Base-by-base conservation (phyloP, 2,888 invertebrate genomes). In the Oconnorella tubifera region DNA sequence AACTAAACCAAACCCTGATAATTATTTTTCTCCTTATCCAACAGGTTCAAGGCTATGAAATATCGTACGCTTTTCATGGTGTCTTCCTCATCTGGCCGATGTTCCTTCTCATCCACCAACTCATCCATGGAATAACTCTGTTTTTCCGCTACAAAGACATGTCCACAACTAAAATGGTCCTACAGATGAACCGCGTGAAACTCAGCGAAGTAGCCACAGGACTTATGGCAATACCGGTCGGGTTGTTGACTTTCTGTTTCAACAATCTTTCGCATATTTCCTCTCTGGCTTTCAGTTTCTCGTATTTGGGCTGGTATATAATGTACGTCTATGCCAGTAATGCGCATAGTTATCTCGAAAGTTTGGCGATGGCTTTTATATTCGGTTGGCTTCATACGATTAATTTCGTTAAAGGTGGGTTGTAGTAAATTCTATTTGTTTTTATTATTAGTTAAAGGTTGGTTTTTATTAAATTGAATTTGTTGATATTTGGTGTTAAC, bases 361-460 rank as follows among this genome's bases (percentile, higher is more conserved):
- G 78, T 25, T 70, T 80, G 1, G 74, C 80, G 0, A 64, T 76
- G 0, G 74, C 76, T 3, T 62, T 79, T 10, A 74, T 77, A 48
- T 63, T 77, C 1, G 80, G 80, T 1, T 80, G 80, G 80, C 64
- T 78, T 28, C 70, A 73, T 33, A 74, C 77, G 4, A 78, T 80
- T 28, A 66, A 71, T 28, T 78, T 77, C 65, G 79, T 79, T 1
- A 69, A 76, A 23, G 53, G 40, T 40, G 10, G 10, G 10, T 40
- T 40, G 10, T 14, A 14, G 10, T 10, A 40, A 10, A 40, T 40
- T 40, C 10, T 40, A 14, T 40, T 40, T 40, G 10, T 40, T 19
- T 40, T 14, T 40, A 40, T 40, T 40, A n/a, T n/a, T n/a, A n/a
- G 79, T 79, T 1, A 69, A 76, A 23, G 53, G 79, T n/a, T 77